These are phyloP conservation scores for Scaptomyza hsui DNA, from an alignment of 1,140 invertebrate genomes.

Conservation along the genomic window DNA sequence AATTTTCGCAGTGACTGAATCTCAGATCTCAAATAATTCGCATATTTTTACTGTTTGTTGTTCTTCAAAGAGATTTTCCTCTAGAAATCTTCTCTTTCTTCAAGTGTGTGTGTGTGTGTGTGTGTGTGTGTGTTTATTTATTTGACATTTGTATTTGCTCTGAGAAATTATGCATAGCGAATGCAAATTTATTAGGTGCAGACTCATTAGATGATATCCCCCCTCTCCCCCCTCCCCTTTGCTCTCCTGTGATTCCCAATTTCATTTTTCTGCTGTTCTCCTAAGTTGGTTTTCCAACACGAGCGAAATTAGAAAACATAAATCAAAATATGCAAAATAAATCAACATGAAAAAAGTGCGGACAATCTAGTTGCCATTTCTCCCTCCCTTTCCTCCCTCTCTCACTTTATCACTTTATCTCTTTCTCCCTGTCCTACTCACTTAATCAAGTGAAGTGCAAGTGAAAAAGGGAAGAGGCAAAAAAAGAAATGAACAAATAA, in stretches of 20 bases:
- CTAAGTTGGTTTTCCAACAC: slow-evolving; percentile 23
- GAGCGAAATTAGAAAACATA: slow-evolving; percentile 71
- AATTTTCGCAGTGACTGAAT: slow-evolving; percentile 2
- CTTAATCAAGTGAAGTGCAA: slow-evolving; percentile 37
- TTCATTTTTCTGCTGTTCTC: neutral
- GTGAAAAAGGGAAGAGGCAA: neutral
- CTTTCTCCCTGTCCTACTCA: slow-evolving; percentile 2
- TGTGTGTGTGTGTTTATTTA: slow-evolving; percentile 54
- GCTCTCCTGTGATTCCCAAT: neutral
- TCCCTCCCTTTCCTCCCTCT: neutral
- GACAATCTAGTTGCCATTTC: slow-evolving; percentile 24
- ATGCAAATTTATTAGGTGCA: slow-evolving; percentile 74
- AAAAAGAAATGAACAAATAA: slow-evolving; percentile 28
- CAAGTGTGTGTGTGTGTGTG: slow-evolving; percentile 4
- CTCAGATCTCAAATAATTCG: slow-evolving; percentile 1
- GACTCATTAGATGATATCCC: slow-evolving; percentile 29
- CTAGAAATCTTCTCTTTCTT: slow-evolving; percentile 1
- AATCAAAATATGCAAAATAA: slow-evolving; percentile 71
- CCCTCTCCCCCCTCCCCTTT: neutral
- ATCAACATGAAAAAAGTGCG: slow-evolving; percentile 61
- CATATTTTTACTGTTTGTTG: slow-evolving; percentile 8
- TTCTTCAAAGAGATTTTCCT: slow-evolving; percentile 10
- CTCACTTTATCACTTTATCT: too few species aligned
- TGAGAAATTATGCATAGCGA: slow-evolving; percentile 68
- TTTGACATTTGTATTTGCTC: slow-evolving; percentile 64